Evolutionary conservation across 1,140 invertebrate genomes (phyloP), one percentile per base, ranked within the genome.

Genomic region (Leptonema lineaticorne): DNA sequence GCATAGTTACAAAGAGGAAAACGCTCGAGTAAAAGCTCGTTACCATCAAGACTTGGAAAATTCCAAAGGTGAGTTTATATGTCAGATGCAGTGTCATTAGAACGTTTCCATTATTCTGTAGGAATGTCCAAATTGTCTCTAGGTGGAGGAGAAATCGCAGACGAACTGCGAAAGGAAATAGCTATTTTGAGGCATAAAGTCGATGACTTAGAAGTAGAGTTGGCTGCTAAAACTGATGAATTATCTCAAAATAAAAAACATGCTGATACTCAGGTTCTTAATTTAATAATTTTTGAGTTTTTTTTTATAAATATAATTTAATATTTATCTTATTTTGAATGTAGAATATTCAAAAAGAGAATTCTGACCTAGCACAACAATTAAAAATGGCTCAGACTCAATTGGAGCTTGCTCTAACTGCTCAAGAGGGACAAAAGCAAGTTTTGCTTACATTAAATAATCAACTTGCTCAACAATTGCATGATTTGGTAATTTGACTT

Each of bases 1-100:
- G 64, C 95, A 96, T 73, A 90, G 92, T 33, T 96, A 97, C 76
- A 96, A 97, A 82, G 96, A 98, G 76, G 96, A 98, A 79, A 97
- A 97, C 82, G 88, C 90, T 60, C 86, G 92, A 68, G 88, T 97
- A 72, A 95, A 96, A 81, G 88, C 72, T 27, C 69, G 67, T 22
- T 70, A 71, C 41, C 70, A 65, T 37, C 66, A 65, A 24, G 62
- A 71, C 53, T 57, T 73, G 60, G 71, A 73, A 48, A 73, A 73
- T 56, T 69, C 71, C 24, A 73, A 73, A 50, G 71, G 71, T 68
- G 30, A 62, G 63, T 27, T 24, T 59, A 26, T 64, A 45, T 2
- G 16, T 20, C 33, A n/a, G 7, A 45, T 28, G 59, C 16, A 45
- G 22, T 20, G 24, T 48, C 46, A 20, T 24, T 22, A 24, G 22